Conservation (phyloP, 2,113 vertebrate species). For the Dicaeum eximium region DNA sequence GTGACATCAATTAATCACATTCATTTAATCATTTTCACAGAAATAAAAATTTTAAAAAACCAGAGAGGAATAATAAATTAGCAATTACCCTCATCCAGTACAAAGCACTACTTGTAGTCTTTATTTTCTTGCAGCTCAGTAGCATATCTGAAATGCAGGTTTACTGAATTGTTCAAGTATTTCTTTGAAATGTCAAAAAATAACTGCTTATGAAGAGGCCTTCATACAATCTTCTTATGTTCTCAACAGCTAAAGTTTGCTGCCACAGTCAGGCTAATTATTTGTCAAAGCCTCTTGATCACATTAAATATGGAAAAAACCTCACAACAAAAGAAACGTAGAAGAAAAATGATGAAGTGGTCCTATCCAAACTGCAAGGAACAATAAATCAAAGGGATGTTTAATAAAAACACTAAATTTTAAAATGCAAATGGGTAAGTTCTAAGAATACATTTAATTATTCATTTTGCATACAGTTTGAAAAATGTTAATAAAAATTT, state of each 20-base stretch:
- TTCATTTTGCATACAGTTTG: neutral
- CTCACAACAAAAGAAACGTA: neutral
- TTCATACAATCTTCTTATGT: neutral
- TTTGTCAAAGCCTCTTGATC: constrained; percentile 61
- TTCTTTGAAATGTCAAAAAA: constrained; percentile 49
- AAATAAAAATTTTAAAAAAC: neutral
- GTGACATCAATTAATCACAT: neutral
- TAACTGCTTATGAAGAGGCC: neutral
- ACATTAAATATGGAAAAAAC: neutral
- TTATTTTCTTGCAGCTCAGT: neutral
- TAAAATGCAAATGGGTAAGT: constrained; percentile 18
- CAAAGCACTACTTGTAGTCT: constrained; percentile 22
- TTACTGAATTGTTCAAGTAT: constrained; percentile 20
- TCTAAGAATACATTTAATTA: constrained; percentile 25
- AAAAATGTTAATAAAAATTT: neutral
- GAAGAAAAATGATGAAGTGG: neutral
- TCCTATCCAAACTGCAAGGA: neutral
- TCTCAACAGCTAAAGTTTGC: constrained; percentile 5
- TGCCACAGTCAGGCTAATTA: constrained; percentile 41
- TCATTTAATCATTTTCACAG: neutral
- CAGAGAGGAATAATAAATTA: neutral
- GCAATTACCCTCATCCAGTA: constrained; percentile 6
- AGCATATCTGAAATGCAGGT: neutral
- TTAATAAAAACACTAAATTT: neutral
- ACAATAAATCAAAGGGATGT: constrained; percentile 47